These are phyloP conservation scores for Dendroctonus valens DNA, from an alignment of 1,140 invertebrate genomes.

Conservation along the genomic window DNA sequence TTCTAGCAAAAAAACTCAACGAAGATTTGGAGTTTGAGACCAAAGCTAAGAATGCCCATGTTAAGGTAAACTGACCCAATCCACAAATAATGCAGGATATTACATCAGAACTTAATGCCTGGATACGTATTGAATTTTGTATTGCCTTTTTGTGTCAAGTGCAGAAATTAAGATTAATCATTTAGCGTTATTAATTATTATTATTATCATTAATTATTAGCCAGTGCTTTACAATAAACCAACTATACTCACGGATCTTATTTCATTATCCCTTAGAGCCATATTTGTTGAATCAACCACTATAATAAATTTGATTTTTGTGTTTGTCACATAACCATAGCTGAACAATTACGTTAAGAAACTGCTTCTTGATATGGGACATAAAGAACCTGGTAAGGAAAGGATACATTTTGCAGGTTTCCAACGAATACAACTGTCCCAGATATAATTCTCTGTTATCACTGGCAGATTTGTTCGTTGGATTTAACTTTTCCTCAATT, in stretches of 20 bases:
- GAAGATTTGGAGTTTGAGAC: constrained; percentile 52
- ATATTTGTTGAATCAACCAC: constrained; percentile 90
- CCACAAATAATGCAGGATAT: too few relatives aligned
- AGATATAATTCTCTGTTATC: constrained; percentile 87
- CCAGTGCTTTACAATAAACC: background rate
- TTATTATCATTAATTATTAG: too few relatives aligned
- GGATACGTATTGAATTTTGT: too few relatives aligned
- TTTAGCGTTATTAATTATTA: too few relatives aligned
- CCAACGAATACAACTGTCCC: constrained; percentile 89
- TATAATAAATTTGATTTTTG: constrained; percentile 92
- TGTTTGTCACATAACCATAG: constrained; percentile 98
- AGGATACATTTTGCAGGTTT: constrained; percentile 93
- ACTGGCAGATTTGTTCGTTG: constrained; percentile 61
- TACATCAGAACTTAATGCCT: too few relatives aligned
- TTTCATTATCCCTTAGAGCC: constrained; percentile 89
- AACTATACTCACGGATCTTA: constrained; percentile 71
- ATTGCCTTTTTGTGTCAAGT: too few relatives aligned
- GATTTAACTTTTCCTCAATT: constrained; percentile 84
- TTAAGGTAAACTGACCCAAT: too few relatives aligned
- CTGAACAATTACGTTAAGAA: constrained; percentile 54
- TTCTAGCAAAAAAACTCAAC: constrained; percentile 76
- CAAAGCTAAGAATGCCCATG: constrained; percentile 2
- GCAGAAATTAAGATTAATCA: too few relatives aligned
- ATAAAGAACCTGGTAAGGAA: constrained; percentile 31
- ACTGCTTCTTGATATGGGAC: background rate